These are phyloP conservation scores for Frieseomelitta varia DNA, from an alignment of 1,140 invertebrate species.

Conservation along the genomic window DNA sequence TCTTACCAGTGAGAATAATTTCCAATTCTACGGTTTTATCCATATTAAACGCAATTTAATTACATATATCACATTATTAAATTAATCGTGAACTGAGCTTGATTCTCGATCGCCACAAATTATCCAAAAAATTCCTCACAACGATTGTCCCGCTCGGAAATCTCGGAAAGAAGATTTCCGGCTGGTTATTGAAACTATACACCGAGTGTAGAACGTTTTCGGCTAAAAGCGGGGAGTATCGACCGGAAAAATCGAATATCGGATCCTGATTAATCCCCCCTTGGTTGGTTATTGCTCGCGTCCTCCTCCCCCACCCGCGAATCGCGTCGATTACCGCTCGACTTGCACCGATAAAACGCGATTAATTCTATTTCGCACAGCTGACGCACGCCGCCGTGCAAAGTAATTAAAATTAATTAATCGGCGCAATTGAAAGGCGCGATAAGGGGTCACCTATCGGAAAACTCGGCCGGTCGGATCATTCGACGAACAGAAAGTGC, in stretches of 20 bases:
- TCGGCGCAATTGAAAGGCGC: not conserved
- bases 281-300: constrained; percentile 11
- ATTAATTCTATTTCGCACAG: constrained; percentile 30
- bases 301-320: not conserved
- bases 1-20: too few species aligned
- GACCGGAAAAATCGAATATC: constrained; percentile 19
- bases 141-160: not conserved
- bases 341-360: constrained; percentile 18
- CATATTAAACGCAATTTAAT: too few species aligned
- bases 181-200: not conserved
- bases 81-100: too few species aligned
- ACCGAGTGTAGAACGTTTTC: not conserved
- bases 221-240: not conserved
- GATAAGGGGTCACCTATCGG: constrained; percentile 5
- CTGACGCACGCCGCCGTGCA: not conserved
- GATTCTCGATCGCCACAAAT: too few species aligned
- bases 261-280: not conserved
- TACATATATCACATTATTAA: too few species aligned
- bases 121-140: too few species aligned
- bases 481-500: not conserved
- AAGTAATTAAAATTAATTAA: constrained; percentile 39
- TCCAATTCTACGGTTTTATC: too few species aligned
- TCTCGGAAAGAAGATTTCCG: not conserved
- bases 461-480: not conserved
- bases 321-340: constrained; percentile 25